Base-by-base conservation (phyloP, 2,888 invertebrate species). In the Chouioia cunea region DNA sequence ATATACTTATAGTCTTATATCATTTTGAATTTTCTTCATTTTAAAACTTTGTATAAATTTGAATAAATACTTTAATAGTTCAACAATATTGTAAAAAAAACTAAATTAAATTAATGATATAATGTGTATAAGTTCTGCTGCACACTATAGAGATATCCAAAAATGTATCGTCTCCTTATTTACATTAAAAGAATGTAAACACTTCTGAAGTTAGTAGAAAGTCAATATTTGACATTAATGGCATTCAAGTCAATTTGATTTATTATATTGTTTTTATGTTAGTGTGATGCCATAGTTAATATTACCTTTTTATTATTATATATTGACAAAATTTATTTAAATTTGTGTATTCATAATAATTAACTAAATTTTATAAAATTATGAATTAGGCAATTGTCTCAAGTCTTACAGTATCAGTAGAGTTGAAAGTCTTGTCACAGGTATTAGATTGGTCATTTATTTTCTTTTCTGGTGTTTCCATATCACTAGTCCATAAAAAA, bases 401-500 rank as follows among this genome's bases (percentile, higher is more conserved):
- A 27, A 58, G 57, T 71, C 67, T 70, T 58, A 73, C 71, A 44
- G 23, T 63, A 15, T 52, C 36, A 59, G 50, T 20, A 59, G 48
- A 58, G 57, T 47, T 65, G 20, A 58, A 15, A 57, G 54, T 72
- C 58, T 22, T 58, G 66, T 70, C 50, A 58, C n/a, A 71, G 6
- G 23, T 57, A 12, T 46, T 18, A 23, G 44, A 14, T 57, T 73
- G 54, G 62, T 66, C 69, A 16, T 18, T 60, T 36, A 50, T 64
- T 60, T 77, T 71, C 20, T 64, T 73, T 23, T 77, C 73, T 27
- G 82, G 82, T 23, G 82, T 82, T 73, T 82, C 82, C 71, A 82
- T 77, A 47, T 82, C 82, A 72, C 80, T 80, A 16, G 75, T 79
- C 82, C 82, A 82, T 2, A 77, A 75, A 57, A 77, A 73, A 20